phyloP scores from a whole-genome alignment of 2,797 vertebrate species.

The Neosalanx taihuensis region DNA sequence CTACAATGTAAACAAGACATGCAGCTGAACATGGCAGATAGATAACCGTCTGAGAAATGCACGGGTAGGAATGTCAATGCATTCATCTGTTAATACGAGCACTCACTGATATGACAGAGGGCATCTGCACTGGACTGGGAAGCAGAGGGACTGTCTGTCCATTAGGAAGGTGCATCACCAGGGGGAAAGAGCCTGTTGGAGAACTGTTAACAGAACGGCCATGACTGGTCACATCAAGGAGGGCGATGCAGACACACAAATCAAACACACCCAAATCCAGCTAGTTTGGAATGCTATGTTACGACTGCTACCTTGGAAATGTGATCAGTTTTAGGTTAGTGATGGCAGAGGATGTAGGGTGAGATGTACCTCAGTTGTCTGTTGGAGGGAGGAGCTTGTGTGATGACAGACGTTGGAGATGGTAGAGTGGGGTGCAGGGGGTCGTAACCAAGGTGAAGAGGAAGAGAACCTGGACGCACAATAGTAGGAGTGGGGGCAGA shows the following conservation, averaged over 20 bases:
- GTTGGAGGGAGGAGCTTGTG: conserved; percentile 93
- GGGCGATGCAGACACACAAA: too few relatives aligned
- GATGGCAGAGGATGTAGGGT: conserved; percentile 11
- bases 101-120: conserved; percentile 96
- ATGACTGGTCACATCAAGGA: background rate
- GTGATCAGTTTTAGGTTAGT: background rate
- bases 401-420: conserved; percentile 98
- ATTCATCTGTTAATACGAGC: background rate
- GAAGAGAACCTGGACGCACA: conserved; percentile 91
- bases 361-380: conserved; percentile 85
- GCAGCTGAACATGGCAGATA: conserved; percentile 32
- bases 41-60: background rate
- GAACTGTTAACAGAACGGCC: conserved; percentile 72
- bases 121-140: conserved; percentile 90
- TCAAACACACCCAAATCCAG: background rate
- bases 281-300: background rate
- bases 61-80: conserved; percentile 1
- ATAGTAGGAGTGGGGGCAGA: conserved; percentile 93
- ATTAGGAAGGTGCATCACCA: conserved; percentile 94
- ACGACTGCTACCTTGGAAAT: background rate
- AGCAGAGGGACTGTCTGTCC: conserved; percentile 90
- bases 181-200: conserved; percentile 84
- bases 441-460: conserved; percentile 89
- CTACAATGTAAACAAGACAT: conserved; percentile 59
- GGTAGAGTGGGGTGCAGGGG: conserved; percentile 88